Conservation (phyloP, 2,797 vertebrate species). For the Amblyraja radiata region DNA sequence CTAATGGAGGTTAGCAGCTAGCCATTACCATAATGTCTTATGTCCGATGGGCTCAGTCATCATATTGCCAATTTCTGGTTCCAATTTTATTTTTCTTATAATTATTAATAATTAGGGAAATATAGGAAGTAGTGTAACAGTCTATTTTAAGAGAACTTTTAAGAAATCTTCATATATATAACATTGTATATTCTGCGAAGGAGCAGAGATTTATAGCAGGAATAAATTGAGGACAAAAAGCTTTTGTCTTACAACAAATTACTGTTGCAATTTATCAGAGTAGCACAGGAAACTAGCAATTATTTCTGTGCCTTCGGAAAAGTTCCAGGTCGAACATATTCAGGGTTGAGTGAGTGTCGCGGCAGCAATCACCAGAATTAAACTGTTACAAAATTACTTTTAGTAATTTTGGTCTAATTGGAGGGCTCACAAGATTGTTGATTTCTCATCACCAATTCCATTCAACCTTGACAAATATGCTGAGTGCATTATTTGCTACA, state of each 20-base stretch:
- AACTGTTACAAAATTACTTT: neutral
- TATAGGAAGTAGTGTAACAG: neutral
- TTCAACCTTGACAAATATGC: neutral
- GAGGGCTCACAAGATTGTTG: neutral
- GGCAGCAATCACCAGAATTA: neutral
- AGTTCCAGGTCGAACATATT: neutral
- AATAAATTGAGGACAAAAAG: conserved; percentile 12
- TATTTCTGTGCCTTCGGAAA: neutral
- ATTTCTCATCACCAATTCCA: neutral
- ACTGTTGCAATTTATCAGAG: conserved; percentile 1
- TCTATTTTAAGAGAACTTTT: neutral
- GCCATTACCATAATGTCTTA: neutral
- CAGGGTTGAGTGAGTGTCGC: neutral
- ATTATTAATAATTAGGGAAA: neutral
- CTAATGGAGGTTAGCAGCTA: neutral
- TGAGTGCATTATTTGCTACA: neutral
- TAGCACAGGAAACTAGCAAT: neutral
- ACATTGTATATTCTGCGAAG: neutral
- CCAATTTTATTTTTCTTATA: neutral
- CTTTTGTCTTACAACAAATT: conserved; percentile 21
- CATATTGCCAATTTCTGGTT: neutral
- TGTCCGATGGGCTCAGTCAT: neutral
- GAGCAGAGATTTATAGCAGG: neutral
- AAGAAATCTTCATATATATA: neutral
- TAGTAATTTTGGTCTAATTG: neutral